These are phyloP conservation scores for Montipora efflorescens DNA, from an alignment of 64 coral and sea anemone species.

Conservation along the genomic window DNA sequence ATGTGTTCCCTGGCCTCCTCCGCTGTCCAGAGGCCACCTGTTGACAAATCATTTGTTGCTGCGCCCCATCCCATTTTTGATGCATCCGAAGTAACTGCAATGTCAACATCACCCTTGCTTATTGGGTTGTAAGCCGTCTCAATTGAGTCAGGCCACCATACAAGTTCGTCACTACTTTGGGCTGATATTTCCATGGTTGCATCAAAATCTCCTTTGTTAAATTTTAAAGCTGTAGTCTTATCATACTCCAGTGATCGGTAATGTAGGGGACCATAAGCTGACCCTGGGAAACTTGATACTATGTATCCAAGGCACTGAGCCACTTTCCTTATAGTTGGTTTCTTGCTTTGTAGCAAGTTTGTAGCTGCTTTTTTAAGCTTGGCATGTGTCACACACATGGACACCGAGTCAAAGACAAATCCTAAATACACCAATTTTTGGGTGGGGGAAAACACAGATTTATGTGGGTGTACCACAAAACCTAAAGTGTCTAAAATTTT, in stretches of 20 bases:
- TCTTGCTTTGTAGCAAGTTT: neutral
- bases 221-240: neutral
- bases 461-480: conserved; percentile 22
- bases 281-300: conserved; percentile 23
- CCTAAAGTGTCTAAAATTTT: neutral
- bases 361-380: conserved; percentile 20
- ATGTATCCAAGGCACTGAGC: neutral
- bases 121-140: neutral
- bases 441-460: conserved; percentile 5
- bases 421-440: conserved; percentile 10
- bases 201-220: neutral
- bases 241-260: neutral
- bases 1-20: conserved; percentile 46
- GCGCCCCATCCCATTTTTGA: conserved; percentile 49
- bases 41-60: neutral
- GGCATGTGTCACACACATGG: neutral
- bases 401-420: conserved; percentile 22
- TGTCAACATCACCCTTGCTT: neutral
- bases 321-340: conserved; percentile 1
- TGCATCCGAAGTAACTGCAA: conserved; percentile 43
- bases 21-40: neutral
- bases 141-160: neutral
- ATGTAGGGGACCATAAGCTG: neutral
- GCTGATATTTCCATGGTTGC: neutral
- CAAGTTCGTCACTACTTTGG: neutral